Percentiles rank a stretch among this genome's conserved stretches.
Conservation (phyloP, 2,888 invertebrate species). For the Capitulum mitella region DNA sequence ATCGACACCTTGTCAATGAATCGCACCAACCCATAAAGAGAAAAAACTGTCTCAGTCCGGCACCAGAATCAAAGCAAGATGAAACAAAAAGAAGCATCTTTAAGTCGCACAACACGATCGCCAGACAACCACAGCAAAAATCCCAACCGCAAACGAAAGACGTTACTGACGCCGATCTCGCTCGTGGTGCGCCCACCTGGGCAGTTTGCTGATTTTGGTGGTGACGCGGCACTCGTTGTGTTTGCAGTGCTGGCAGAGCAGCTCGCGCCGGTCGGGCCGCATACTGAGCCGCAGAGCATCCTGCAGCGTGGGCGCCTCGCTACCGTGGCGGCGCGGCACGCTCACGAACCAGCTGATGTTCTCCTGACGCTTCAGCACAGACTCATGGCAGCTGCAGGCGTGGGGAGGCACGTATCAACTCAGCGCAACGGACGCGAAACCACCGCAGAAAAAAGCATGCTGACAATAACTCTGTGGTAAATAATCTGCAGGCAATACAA, state of each 20-base stretch:
- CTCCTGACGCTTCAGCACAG: constrained; percentile 33
- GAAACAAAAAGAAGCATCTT: no score
- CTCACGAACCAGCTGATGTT: constrained; percentile 35
- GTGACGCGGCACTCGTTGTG: constrained; percentile 33
- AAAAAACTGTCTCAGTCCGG: not conserved
- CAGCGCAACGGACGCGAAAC: no score
- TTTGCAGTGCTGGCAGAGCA: constrained; percentile 34
- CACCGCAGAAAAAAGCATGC: no score
- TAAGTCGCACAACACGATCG: no score
- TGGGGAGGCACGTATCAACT: not conserved
- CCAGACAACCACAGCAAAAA: no score
- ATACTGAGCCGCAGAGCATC: constrained; percentile 34
- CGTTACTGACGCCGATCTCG: not conserved
- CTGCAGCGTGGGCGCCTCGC: constrained; percentile 30
- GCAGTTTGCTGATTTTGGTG: constrained; percentile 33
- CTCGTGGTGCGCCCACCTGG: constrained; percentile 30
- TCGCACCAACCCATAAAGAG: no score
- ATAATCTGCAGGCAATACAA: no score
- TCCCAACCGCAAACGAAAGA: no score
- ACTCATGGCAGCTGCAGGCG: constrained; percentile 31
- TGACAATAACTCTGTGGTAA: no score
- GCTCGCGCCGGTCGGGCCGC: constrained; percentile 34
- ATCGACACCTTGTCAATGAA: no score
- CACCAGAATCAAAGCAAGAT: no score
- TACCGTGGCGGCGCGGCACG: constrained; percentile 29